Conservation (phyloP, 2,113 vertebrate species). For the Suncus etruscus region DNA sequence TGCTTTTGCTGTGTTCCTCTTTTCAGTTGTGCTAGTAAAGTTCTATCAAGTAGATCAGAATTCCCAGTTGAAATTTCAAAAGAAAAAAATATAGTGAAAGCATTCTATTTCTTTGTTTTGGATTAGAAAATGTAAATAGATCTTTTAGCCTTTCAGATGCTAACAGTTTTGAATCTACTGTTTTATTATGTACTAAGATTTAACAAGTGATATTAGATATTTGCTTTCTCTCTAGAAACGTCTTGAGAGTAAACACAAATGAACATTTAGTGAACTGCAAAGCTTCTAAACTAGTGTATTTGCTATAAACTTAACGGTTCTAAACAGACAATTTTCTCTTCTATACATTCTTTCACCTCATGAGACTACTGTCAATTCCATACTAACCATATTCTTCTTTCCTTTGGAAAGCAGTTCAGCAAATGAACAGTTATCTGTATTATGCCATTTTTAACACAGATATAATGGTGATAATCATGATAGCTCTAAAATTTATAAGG, state of each 20-base stretch:
- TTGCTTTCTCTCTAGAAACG: background rate
- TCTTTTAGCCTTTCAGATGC: background rate
- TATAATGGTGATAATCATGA: background rate
- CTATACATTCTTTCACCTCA: background rate
- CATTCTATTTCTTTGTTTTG: slow-evolving; percentile 28
- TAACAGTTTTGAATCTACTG: background rate
- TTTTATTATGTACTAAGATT: background rate
- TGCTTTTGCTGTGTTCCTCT: background rate
- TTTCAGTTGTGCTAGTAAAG: background rate
- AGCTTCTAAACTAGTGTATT: background rate
- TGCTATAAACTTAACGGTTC: background rate
- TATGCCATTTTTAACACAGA: background rate
- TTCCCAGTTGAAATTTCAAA: slow-evolving; percentile 44
- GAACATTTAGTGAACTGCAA: slow-evolving; percentile 24
- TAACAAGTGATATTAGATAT: background rate
- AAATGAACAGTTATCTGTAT: background rate
- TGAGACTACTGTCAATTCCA: background rate
- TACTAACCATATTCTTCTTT: background rate
- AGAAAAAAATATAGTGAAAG: slow-evolving; percentile 26
- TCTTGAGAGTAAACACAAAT: slow-evolving; percentile 29
- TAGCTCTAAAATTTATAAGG: background rate
- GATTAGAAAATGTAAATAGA: background rate
- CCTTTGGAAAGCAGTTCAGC: slow-evolving; percentile 31
- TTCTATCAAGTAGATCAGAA: background rate
- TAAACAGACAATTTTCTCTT: background rate